Evolutionary conservation across 2,797 vertebrate species (phyloP).

Genomic region (Scleropages formosus): DNA sequence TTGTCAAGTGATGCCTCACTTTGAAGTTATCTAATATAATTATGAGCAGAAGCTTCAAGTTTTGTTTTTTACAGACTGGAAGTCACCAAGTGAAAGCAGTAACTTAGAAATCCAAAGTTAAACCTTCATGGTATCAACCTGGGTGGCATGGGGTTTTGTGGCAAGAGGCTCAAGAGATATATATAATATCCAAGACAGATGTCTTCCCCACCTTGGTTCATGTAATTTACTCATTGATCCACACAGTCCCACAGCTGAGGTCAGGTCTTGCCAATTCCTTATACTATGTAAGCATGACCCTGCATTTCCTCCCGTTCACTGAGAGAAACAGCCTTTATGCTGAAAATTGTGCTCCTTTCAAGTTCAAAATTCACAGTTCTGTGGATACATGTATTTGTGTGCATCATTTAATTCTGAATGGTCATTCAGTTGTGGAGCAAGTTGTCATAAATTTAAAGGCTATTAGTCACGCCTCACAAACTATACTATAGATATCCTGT

Average conservation of each 20-base stretch:
- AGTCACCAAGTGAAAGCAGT: not conserved
- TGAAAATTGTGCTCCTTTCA: slow-evolving; percentile 8
- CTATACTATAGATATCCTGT: too few species aligned
- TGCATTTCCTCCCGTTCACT: slow-evolving; percentile 25
- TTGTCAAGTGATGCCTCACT: not conserved
- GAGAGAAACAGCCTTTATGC: slow-evolving; percentile 29
- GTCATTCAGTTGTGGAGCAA: too few species aligned
- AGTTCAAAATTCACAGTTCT: slow-evolving; percentile 22
- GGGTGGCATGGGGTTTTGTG: slow-evolving; percentile 41
- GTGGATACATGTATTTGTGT: slow-evolving; percentile 34
- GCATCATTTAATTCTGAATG: slow-evolving; percentile 31
- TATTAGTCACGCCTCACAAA: too few species aligned
- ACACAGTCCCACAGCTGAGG: slow-evolving; percentile 20
- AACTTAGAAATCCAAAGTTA: not conserved
- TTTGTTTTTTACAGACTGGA: not conserved
- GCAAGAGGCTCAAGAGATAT: slow-evolving; percentile 30
- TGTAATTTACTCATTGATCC: slow-evolving; percentile 22
- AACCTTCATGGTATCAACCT: slow-evolving; percentile 37
- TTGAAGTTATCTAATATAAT: not conserved
- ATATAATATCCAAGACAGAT: slow-evolving; percentile 31
- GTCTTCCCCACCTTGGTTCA: not conserved
- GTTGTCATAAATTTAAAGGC: slow-evolving; percentile 35
- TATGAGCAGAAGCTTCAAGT: not conserved
- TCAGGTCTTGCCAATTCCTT: slow-evolving; percentile 25
- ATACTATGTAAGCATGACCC: slow-evolving; percentile 26